Evolutionary conservation across 2,888 invertebrate species (phyloP).

Genomic region (Dryobota labecula): DNA sequence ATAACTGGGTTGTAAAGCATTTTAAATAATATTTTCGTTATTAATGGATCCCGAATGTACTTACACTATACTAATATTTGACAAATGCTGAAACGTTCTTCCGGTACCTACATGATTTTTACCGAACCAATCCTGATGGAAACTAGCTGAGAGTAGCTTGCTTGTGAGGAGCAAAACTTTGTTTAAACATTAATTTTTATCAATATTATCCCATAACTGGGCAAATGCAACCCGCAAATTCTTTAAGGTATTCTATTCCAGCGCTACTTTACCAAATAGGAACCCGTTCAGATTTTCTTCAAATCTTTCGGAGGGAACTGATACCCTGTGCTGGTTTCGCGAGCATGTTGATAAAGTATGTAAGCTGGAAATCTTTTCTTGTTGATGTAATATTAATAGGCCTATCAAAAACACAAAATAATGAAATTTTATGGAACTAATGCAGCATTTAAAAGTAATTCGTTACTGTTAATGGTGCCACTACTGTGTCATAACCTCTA

Average conservation of each 20-base stretch:
- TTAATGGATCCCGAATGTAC: not conserved
- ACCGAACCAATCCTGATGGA: not conserved
- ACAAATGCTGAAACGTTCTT: not conserved
- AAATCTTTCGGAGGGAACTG: not conserved
- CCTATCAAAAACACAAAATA: not conserved
- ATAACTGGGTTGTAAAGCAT: not conserved
- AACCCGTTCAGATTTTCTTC: too few relatives aligned
- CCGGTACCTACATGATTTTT: not conserved
- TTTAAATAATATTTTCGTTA: not conserved
- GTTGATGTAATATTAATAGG: not conserved
- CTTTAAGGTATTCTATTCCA: not conserved
- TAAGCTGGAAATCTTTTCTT: constrained; percentile 1
- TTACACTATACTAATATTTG: not conserved
- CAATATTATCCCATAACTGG: too few relatives aligned
- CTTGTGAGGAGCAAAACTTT: not conserved
- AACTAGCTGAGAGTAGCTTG: not conserved
- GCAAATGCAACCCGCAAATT: not conserved
- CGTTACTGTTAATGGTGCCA: constrained; percentile 17
- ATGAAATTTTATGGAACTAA: constrained; percentile 7
- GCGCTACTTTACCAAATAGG: not conserved
- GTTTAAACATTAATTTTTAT: not conserved
- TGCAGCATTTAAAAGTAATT: constrained; percentile 46
- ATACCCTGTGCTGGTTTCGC: not conserved
- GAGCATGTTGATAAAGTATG: not conserved
- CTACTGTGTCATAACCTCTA: constrained; percentile 11